Evolutionary conservation across 2,888 invertebrate genomes (phyloP), one percentile per base, ranked within the genome.

Genomic region (Trissoscelio sp.): DNA sequence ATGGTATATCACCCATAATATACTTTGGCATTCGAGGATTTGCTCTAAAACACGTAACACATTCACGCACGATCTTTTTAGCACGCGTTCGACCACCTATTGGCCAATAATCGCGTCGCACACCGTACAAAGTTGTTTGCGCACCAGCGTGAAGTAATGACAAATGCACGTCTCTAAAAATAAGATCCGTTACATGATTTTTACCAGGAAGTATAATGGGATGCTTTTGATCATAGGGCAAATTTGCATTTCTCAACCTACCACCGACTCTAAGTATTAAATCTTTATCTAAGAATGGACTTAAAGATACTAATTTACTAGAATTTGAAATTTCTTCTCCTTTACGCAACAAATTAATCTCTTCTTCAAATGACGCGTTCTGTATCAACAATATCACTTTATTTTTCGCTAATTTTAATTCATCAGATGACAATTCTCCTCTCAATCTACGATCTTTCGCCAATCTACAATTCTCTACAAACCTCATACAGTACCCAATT

Each of bases 1-100:
- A 12, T 0, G 87, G 89, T 18, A 88, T 81, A 46, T 88, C 31
- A 11, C 86, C 87, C 88, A 89, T 88, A 3, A 85, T 12, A 16
- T 81, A 84, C 1, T 69, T 6, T 1, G 46, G 24, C 12, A 42
- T 3, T 9, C 62, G 77, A 31, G 83, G 84, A 14, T 53, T 84
- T 6, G 73, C 55, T 48, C 67, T 70, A 48, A 81, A 85, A 55
- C 84, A 85, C 2, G 14, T 79, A 0, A 84, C 28, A 67, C 86
- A 86, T 44, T 80, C 64, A 5, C 69, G 73, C n/a, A 77, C 57
- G 5, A 69, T 44, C 6, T 55, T 51, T 9, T 31, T 42, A 18
- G 28, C 22, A 1, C 37, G 44, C 16, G 11, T 66, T 20, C 39
- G 12, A 3, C 74, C 74, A 18, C 51, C 22, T 7, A 74, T 18